Base-by-base conservation (phyloP, 2,113 vertebrate species). In the Ranitomeya imitator region DNA sequence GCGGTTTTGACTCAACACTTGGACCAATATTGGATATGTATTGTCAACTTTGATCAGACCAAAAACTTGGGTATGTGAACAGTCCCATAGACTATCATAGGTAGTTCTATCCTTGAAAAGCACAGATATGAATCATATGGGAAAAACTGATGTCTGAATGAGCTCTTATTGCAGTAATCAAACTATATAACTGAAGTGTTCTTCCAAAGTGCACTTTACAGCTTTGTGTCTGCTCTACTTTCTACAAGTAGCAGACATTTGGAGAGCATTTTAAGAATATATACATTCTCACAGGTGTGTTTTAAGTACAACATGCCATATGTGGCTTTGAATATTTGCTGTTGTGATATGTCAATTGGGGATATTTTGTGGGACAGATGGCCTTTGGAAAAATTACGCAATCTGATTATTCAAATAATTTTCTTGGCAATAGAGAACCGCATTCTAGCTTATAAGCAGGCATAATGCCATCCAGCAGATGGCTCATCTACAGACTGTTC, bases 391-490 rank as follows among this genome's bases (percentile, higher is more conserved):
- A 87, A 65, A 88, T 88, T 88, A 83, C 74, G 57, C 79, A 88
- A 88, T 88, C 86, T 74, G 79, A 83, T 88, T 88, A 88, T 88
- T 88, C 69, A 88, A 88, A 88, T 88, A 59, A 83, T 88, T 88
- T 88, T 88, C 59, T 88, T 88, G 86, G 86, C 79, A 61, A 73
- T 83, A 11, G 37, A 77, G 26, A 88, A 82, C 23, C 69, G 83
- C 65, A 77, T 63, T 76, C 69, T 59, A 83, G 81, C 21, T 61
- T 88, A 26, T 63, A 77, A 83, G 69, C 45, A 76, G 86, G 86
- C 86, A 54, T 13, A 31, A 61, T 83, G 86, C 86, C 86, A 83
- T 76, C 37, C 57, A 88, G 79, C 86, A 88, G 86, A 88, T 88
- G 86, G 86, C 67, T 83, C 60, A 76, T 63, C 54, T 60, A 54